phyloP scores from a whole-genome alignment of 1,140 invertebrate genomes.

The Parasteatoda tepidariorum region DNA sequence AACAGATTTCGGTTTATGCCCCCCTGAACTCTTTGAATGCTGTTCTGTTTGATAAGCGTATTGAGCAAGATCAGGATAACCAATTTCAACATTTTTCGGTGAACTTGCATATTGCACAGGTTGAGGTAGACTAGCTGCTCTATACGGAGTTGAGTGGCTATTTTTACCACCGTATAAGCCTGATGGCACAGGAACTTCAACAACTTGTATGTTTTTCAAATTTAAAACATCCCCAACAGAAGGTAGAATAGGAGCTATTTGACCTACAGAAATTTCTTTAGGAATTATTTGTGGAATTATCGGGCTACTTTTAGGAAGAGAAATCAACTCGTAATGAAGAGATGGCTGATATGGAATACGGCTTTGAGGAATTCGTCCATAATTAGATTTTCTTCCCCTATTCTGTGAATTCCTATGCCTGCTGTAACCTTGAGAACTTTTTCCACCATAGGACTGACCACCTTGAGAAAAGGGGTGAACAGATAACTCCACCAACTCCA shows the following conservation, averaged over 20 bases:
- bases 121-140: background rate
- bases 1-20: background rate
- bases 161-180: background rate
- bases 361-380: conserved; percentile 4
- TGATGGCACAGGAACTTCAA: conserved; percentile 33
- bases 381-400: background rate
- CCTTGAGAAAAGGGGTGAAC: conserved; percentile 9
- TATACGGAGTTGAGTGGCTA: background rate
- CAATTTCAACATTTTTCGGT: background rate
- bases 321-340: conserved; percentile 20
- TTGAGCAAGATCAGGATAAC: background rate
- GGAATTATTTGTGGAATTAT: conserved; percentile 4
- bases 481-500: conserved; percentile 29
- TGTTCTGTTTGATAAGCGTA: conserved; percentile 34
- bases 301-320: conserved; percentile 12
- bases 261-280: conserved; percentile 22
- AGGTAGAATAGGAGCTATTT: conserved; percentile 5
- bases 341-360: conserved; percentile 19
- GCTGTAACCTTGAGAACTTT: background rate
- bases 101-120: conserved; percentile 1
- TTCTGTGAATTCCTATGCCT: background rate
- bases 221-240: conserved; percentile 14
- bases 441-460: background rate
- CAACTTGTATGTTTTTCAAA: conserved; percentile 45
- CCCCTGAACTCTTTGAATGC: background rate